phyloP scores from a whole-genome alignment of 2,113 vertebrate species.

The Charina bottae region DNA sequence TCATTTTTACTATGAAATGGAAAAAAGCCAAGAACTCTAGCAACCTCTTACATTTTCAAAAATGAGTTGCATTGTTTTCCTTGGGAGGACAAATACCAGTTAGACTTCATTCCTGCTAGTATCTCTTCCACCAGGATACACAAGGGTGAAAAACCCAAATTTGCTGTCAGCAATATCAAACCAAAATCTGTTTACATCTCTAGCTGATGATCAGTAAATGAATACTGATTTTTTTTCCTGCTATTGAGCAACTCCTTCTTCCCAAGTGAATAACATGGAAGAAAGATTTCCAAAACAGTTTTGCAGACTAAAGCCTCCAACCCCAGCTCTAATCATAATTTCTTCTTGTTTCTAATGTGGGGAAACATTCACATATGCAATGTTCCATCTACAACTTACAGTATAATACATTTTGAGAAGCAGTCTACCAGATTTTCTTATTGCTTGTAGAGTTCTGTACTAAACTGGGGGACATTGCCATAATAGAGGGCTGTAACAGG shows the following conservation, averaged over 20 bases:
- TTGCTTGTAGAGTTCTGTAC: neutral
- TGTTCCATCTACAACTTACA: neutral
- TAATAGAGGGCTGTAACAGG: neutral
- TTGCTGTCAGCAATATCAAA: neutral
- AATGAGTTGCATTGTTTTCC: neutral
- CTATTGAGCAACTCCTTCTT: neutral
- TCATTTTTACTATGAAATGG: neutral
- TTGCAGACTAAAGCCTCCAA: neutral
- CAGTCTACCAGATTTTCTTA: neutral
- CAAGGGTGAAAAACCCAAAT: neutral
- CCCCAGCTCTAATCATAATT: neutral
- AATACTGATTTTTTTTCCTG: neutral
- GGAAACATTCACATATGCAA: neutral
- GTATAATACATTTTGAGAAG: neutral
- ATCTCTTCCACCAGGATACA: neutral
- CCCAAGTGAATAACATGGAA: neutral
- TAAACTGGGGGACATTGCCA: neutral
- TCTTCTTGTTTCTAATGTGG: neutral
- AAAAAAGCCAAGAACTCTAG: neutral
- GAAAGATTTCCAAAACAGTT: neutral
- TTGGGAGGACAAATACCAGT: neutral
- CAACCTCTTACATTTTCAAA: neutral
- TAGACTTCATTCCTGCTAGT: neutral
- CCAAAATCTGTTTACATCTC: neutral
- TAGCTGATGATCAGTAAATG: neutral